Evolutionary conservation across 2,888 invertebrate species (phyloP).

Genomic region (Morpho helenor): DNA sequence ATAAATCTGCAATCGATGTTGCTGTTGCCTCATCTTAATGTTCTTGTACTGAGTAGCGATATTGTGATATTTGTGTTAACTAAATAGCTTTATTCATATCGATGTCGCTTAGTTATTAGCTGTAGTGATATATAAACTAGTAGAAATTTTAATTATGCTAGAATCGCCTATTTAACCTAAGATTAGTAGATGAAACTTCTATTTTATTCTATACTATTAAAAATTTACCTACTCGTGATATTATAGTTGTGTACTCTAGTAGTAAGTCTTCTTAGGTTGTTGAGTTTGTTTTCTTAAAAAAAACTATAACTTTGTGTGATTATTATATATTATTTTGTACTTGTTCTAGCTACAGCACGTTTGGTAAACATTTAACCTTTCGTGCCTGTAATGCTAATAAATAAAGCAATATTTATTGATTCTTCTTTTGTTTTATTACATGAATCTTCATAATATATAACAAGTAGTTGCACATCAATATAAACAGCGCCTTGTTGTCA

Average conservation of each 20-base stretch:
- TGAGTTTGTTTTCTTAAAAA: constrained; percentile 58
- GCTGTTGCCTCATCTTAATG: constrained; percentile 46
- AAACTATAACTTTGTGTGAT: constrained; percentile 71
- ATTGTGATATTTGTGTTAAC: constrained; percentile 71
- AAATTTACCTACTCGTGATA: constrained; percentile 20
- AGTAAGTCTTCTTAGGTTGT: constrained; percentile 39
- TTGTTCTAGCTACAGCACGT: constrained; percentile 63
- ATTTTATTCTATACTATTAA: constrained; percentile 2
- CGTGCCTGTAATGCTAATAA: constrained; percentile 65
- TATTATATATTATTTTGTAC: constrained; percentile 69
- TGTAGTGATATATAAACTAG: constrained; percentile 19
- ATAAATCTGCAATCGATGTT: constrained; percentile 44
- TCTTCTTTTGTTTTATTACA: constrained; percentile 7
- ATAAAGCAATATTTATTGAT: constrained; percentile 67
- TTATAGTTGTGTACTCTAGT: constrained; percentile 26
- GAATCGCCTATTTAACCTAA: constrained; percentile 60
- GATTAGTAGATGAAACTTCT: constrained; percentile 22
- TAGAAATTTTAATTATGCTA: constrained; percentile 42
- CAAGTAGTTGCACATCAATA: no score
- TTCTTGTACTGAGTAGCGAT: constrained; percentile 54
- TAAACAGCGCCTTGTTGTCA: no score
- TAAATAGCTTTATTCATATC: constrained; percentile 42
- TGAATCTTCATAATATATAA: no score
- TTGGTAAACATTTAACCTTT: constrained; percentile 52
- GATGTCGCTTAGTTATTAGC: constrained; percentile 30